Conservation (phyloP, 2,888 invertebrate genomes). For the Agrochola macilenta region DNA sequence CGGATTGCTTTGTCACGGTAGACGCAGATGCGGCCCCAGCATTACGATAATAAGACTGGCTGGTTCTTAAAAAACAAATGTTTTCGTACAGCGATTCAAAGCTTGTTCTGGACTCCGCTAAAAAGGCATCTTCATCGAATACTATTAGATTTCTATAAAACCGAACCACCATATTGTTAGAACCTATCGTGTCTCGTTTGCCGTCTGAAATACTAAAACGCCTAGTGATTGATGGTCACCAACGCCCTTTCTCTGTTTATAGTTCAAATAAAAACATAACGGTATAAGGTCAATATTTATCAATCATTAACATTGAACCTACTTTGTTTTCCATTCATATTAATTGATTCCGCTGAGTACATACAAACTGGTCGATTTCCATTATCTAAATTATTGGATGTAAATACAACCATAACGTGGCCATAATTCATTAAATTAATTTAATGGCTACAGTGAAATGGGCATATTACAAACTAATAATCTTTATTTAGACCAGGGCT, state of each 20-base stretch:
- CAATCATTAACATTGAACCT: slow-evolving; percentile 23
- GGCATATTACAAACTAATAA: slow-evolving; percentile 1
- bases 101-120: no score
- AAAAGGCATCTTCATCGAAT: no score
- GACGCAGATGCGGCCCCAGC: no score
- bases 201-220: background rate
- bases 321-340: slow-evolving; percentile 21
- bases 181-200: background rate
- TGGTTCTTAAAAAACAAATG: no score
- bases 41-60: no score
- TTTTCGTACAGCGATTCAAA: no score
- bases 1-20: no score
- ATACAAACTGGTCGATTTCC: slow-evolving; percentile 10
- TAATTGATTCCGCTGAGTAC: slow-evolving; percentile 31
- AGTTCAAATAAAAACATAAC: slow-evolving; percentile 37
- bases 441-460: slow-evolving; percentile 14
- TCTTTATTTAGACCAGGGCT: background rate
- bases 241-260: slow-evolving; percentile 32
- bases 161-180: background rate
- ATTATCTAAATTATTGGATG: slow-evolving; percentile 39
- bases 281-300: slow-evolving; percentile 26
- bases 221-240: slow-evolving; percentile 33
- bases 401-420: background rate
- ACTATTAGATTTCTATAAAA: background rate
- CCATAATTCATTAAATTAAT: slow-evolving; percentile 10